phyloP scores from a whole-genome alignment of 1,140 invertebrate species.

The Pseudachorutes palmiensis region DNA sequence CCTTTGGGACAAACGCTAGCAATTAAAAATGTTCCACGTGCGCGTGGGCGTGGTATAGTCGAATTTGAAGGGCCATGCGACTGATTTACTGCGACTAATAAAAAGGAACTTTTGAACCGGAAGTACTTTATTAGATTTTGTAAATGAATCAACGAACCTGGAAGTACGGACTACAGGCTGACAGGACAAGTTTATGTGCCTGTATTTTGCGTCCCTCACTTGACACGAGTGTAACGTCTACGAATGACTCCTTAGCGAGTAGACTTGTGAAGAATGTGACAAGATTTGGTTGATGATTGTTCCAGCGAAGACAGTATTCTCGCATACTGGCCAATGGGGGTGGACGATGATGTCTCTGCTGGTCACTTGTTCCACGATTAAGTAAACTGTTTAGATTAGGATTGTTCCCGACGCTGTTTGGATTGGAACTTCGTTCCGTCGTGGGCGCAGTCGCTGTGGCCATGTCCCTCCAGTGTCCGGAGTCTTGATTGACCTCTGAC shows the following conservation, averaged over 20 bases:
- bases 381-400: constrained; percentile 8
- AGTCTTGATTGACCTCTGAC: no score
- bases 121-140: no score
- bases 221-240: constrained; percentile 74
- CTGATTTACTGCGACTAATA: no score
- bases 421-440: no score
- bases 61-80: no score
- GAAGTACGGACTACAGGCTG: constrained; percentile 79
- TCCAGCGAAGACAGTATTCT: constrained; percentile 75
- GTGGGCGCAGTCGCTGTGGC: neutral
- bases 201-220: constrained; percentile 73
- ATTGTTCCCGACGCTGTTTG: constrained; percentile 7
- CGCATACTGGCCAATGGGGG: constrained; percentile 8
- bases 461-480: no score
- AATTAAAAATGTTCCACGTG: no score
- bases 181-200: constrained; percentile 76
- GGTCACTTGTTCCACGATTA: neutral
- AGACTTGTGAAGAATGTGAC: constrained; percentile 73
- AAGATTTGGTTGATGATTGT: constrained; percentile 81
- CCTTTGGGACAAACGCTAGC: no score
- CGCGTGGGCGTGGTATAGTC: no score
- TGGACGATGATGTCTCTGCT: neutral
- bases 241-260: constrained; percentile 67
- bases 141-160: constrained; percentile 50
- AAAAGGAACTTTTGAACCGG: no score